These are phyloP conservation scores for Cryptocephalus primarius DNA, from an alignment of 2,888 invertebrate species.

Conservation along the genomic window DNA sequence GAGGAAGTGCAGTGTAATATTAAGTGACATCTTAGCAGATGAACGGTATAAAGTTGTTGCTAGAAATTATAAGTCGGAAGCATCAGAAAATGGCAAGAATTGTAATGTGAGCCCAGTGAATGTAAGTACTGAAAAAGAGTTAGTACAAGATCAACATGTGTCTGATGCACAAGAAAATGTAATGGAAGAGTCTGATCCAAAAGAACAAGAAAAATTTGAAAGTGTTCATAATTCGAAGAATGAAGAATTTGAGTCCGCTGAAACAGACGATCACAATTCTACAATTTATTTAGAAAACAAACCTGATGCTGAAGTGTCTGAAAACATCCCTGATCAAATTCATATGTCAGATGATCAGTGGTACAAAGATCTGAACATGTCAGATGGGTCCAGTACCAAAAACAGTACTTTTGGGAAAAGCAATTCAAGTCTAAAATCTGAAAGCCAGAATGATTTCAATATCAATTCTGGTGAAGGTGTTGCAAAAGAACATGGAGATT, in stretches of 20 bases:
- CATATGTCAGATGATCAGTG: neutral
- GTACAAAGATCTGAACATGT: neutral
- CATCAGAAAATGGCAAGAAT: neutral
- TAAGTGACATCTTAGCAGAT: slow-evolving; percentile 26
- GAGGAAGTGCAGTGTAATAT: slow-evolving; percentile 27
- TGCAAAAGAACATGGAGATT: too few species aligned
- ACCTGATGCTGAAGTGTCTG: neutral
- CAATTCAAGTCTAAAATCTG: too few species aligned
- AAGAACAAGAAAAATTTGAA: neutral
- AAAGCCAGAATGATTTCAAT: too few species aligned
- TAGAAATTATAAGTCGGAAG: neutral
- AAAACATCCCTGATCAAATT: neutral
- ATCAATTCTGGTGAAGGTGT: too few species aligned
- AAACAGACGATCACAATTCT: neutral
- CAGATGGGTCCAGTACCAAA: neutral
- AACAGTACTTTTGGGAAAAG: too few species aligned
- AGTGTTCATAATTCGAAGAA: neutral
- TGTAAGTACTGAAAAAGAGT: neutral
- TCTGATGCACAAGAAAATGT: slow-evolving; percentile 11
- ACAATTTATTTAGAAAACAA: neutral
- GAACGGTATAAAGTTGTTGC: slow-evolving; percentile 16
- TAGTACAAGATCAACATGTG: slow-evolving; percentile 1
- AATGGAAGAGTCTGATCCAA: slow-evolving; percentile 6
- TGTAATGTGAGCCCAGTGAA: neutral
- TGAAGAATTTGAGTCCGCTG: neutral